A percentile compares a stretch with the other conserved stretches of the same genome.
These are phyloP conservation scores for Drosophila truncata DNA, from an alignment of 1,140 invertebrate genomes.

Conservation along the genomic window DNA sequence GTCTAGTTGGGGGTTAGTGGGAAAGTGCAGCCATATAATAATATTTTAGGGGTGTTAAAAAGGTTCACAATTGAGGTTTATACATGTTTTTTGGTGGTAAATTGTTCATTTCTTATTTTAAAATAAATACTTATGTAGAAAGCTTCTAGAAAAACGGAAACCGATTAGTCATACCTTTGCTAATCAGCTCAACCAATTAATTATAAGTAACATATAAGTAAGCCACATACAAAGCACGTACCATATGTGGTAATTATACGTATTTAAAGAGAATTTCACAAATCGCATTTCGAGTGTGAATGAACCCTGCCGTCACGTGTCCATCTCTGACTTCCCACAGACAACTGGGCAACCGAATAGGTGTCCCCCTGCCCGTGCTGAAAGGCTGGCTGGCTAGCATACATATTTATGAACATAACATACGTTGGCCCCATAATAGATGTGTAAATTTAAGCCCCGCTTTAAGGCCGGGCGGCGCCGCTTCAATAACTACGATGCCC, in stretches of 20 bases:
- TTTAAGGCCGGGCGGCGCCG: constrained; percentile 71
- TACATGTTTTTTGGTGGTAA: not conserved
- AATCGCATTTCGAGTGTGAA: constrained; percentile 10
- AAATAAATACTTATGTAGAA: not conserved
- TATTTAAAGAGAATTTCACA: constrained; percentile 30
- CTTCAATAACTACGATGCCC: constrained; percentile 74
- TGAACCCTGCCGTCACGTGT: constrained; percentile 8
- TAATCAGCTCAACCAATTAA: constrained; percentile 11
- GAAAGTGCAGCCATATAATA: too few species aligned
- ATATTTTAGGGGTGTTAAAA: not conserved
- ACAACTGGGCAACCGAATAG: constrained; percentile 4
- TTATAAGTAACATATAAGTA: not conserved
- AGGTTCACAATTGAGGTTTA: too few species aligned
- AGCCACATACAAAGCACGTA: constrained; percentile 6
- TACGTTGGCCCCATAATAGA: constrained; percentile 47
- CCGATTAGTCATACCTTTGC: not conserved
- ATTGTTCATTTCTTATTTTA: not conserved
- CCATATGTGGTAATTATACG: constrained; percentile 1
- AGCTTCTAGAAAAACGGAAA: not conserved
- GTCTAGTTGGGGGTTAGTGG: not conserved
- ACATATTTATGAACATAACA: constrained; percentile 57
- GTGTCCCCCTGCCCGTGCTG: constrained; percentile 4
- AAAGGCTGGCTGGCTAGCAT: constrained; percentile 20
- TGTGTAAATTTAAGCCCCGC: constrained; percentile 71
- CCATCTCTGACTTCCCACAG: constrained; percentile 8